phyloP scores from a whole-genome alignment of 1,140 invertebrate genomes.

The Holcopasites calliopsidis region DNA sequence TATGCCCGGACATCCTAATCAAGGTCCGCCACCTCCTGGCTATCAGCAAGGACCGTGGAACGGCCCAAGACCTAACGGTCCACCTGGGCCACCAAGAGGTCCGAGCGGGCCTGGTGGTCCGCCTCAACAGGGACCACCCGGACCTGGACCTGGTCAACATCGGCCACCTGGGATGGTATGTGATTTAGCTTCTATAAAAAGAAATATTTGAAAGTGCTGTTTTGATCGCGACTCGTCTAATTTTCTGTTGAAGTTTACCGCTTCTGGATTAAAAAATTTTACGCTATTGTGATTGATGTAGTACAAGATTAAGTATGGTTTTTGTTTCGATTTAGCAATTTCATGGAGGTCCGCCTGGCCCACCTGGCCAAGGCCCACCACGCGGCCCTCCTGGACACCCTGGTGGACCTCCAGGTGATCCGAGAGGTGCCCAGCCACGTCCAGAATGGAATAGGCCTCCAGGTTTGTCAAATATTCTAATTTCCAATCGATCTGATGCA shows the following conservation, averaged over 20 bases:
- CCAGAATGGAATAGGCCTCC: conserved; percentile 90
- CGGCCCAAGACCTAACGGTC: conserved; percentile 81
- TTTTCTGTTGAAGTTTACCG: background rate
- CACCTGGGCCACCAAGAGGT: conserved; percentile 79
- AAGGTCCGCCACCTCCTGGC: conserved; percentile 80
- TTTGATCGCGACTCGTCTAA: background rate
- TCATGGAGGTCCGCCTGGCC: conserved; percentile 84
- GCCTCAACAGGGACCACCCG: conserved; percentile 81
- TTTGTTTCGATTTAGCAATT: conserved; percentile 73
- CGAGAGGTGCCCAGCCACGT: conserved; percentile 82
- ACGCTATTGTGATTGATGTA: no score
- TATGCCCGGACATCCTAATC: conserved; percentile 79
- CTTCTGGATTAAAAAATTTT: conserved; percentile 45
- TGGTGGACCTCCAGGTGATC: conserved; percentile 80
- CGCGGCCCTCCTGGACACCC: conserved; percentile 82
- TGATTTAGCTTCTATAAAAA: background rate
- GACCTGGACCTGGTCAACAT: conserved; percentile 83
- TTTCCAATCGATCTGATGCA: background rate
- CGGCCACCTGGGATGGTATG: conserved; percentile 86
- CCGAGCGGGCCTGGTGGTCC: conserved; percentile 79
- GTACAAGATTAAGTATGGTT: no score
- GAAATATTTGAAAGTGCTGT: background rate
- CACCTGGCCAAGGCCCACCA: conserved; percentile 83
- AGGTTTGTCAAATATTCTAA: conserved; percentile 63
- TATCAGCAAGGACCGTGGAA: conserved; percentile 83